A percentile compares a stretch with the other conserved stretches of the same genome.
Evolutionary conservation across 2,888 invertebrate species (phyloP).

Genomic region (Clitarchus hookeri): DNA sequence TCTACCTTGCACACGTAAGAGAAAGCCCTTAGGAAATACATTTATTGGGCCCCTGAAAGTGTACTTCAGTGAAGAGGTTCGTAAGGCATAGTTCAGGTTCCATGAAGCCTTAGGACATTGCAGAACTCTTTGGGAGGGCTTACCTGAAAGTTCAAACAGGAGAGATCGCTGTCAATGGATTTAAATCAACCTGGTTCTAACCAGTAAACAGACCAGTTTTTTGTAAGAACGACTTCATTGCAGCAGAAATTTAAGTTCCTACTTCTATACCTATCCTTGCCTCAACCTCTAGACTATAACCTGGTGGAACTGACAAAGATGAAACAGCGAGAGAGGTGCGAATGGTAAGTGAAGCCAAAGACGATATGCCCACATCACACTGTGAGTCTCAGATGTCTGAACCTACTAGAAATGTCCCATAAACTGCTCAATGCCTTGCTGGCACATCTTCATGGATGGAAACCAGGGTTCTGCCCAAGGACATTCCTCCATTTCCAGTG

Average conservation of each 20-base stretch:
- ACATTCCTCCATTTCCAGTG: neutral
- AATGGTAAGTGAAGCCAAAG: neutral
- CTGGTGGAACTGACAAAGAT: neutral
- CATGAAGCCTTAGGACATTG: neutral
- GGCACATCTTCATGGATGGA: neutral
- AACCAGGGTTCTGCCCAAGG: neutral
- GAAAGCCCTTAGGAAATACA: neutral
- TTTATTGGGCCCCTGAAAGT: neutral
- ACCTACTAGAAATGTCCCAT: neutral
- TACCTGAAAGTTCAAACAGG: neutral
- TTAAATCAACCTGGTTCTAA: neutral
- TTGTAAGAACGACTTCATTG: neutral
- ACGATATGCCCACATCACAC: neutral
- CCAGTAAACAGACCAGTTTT: neutral
- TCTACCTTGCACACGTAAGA: neutral
- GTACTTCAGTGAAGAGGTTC: conserved; percentile 7
- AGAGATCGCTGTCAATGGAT: conserved; percentile 4
- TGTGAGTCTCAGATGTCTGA: neutral
- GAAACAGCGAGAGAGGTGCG: neutral
- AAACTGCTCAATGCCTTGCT: neutral
- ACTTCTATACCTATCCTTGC: neutral
- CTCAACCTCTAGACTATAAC: neutral
- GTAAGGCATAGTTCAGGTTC: neutral
- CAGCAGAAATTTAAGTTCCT: neutral
- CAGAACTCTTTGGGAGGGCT: neutral